These are phyloP conservation scores for Sphaeridia pumilis DNA, from an alignment of 2,888 invertebrate species.

Conservation along the genomic window DNA sequence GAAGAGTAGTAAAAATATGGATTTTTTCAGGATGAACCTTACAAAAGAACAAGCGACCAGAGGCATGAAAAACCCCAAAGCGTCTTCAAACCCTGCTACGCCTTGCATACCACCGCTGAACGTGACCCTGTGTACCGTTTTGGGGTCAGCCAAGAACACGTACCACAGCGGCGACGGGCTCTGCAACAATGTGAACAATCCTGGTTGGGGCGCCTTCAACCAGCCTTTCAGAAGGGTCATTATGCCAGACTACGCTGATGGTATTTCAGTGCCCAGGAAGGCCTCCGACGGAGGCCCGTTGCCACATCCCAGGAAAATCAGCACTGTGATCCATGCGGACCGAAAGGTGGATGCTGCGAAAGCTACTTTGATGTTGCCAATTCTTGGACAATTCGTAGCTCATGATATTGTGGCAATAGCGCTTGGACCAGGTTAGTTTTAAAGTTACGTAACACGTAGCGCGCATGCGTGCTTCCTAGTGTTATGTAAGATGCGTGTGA, in stretches of 20 bases:
- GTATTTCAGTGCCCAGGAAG: slow-evolving; percentile 43
- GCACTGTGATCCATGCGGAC: slow-evolving; percentile 43
- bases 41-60: slow-evolving; percentile 3
- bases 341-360: slow-evolving; percentile 43
- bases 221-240: slow-evolving; percentile 43
- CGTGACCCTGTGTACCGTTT: neutral
- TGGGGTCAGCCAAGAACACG: slow-evolving; percentile 21
- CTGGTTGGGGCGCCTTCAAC: slow-evolving; percentile 45
- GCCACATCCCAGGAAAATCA: slow-evolving; percentile 45
- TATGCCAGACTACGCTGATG: slow-evolving; percentile 45
- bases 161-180: slow-evolving; percentile 53
- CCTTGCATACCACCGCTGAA: slow-evolving; percentile 8
- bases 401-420: slow-evolving; percentile 48
- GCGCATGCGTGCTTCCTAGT: too few species aligned
- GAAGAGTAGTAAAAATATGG: neutral
- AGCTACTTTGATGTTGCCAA: slow-evolving; percentile 45
- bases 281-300: slow-evolving; percentile 37
- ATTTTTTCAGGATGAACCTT: slow-evolving; percentile 19
- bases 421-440: slow-evolving; percentile 42
- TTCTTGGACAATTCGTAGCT: slow-evolving; percentile 45
- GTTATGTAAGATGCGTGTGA: too few species aligned
- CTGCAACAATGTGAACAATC: slow-evolving; percentile 47
- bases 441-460: too few species aligned
- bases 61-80: neutral
- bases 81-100: neutral